Evolutionary conservation across 2,888 invertebrate genomes (phyloP), one percentile per base, ranked within the genome.

Genomic region (Eupithecia subumbrata): DNA sequence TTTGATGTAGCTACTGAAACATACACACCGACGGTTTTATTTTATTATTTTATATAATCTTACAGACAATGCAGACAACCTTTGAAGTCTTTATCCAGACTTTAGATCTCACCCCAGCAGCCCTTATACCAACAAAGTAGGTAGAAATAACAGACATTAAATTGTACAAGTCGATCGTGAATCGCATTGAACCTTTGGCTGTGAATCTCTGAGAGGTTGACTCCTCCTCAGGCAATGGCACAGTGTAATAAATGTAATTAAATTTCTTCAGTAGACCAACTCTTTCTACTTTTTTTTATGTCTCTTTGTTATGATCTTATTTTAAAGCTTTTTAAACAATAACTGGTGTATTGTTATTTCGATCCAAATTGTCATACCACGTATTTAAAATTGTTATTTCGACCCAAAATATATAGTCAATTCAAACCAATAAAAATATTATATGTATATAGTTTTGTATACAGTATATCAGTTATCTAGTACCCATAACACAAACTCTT

Each of bases 101-200:
- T 60, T 18, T 34, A 63, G 30, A 63, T 25, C 7, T 14, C 63
- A 63, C 30, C 25, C 30, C 16, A 45, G 5, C 37, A 22, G 22
- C 25, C 68, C 43, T 43, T 67, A 0, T 14, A 37, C 16, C 43
- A 22, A 40, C 67, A 40, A 12, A 40, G 43, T 22, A 64, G 64
- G 60, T 64, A 69, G 43, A 72, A 73, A 76, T 60, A 71, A n/a
- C 71, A 69, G 52, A 72, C 69, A 69, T 69, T 71, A 71, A 74
- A 75, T 68, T 67, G 45, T 69, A 52, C 71, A 56, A 64, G 56
- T 16, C 63, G 64, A 73, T 75, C 43, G 64, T 40, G 73, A 77
- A 77, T 75, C 75, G 68, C 71, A 71, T 77, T 75, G 75, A 77
- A 77, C 77, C 73, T 75, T 75, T 71, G 73, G 69, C 69, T 68